Base-by-base conservation (phyloP, 1,140 invertebrate genomes). In the Conus ventricosus region DNA sequence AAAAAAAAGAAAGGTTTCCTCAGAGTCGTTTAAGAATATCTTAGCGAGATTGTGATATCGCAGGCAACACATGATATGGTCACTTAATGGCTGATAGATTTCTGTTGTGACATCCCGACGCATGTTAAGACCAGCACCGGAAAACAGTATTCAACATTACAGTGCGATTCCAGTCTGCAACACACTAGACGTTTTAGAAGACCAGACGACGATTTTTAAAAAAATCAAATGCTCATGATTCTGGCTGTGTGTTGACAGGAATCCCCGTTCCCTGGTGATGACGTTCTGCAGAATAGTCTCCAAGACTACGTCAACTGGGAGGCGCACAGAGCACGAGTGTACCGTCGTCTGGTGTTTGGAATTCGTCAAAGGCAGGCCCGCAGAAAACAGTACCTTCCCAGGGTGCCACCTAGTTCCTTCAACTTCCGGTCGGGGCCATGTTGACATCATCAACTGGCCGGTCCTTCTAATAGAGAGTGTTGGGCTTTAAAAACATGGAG, bases 281-380 rank as follows among this genome's bases (percentile, higher is more conserved):
- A 91, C 23, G 89, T 90, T 51, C 75, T 94, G n/a, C 91, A 92
- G 71, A 86, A 84, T 63, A 89, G 88, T n/a, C 89, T 94, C 25
- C 90, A 92, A 57, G 88, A 91, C n/a, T 90, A 91, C 17, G 90
- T 94, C 55, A 92, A 93, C 88, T 94, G 93, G 93, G 87, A 92
- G 23, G 84, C 87, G 0, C 88, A 91, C 85, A 78, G 92, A 23
- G 88, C 91, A 27, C 67, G 85, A 51, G 87, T 92, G 13, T 92
- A 92, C 83, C 88, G 85, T 13, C 80, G 83, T 13, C 71, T 91
- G 23, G 90, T 90, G 10, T 75, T 63, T 6, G 80, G 87, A 17
- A 82, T 88, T 17, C 23, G 82, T 6, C 55, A 87, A 86, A 90
- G 88, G 67, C 85, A 91, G 84, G 67, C 75, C 51, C 84, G 54